These are phyloP conservation scores for Cataglyphis rosenhaueri DNA, from an alignment of 2,888 invertebrate genomes.

Conservation along the genomic window DNA sequence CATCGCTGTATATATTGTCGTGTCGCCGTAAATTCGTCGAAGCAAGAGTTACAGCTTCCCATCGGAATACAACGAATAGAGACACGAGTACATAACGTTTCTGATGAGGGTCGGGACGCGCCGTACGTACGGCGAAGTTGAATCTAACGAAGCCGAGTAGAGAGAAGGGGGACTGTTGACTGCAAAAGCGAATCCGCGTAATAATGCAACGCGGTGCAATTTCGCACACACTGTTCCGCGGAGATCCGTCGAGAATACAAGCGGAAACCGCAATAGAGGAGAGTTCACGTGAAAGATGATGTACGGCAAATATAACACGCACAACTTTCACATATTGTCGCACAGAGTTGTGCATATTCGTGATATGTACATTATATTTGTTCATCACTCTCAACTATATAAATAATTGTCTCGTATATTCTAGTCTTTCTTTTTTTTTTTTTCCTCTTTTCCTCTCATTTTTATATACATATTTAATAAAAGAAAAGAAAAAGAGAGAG, in stretches of 20 bases:
- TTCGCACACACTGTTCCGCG: slow-evolving; percentile 31
- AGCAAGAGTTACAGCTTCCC: slow-evolving; percentile 46
- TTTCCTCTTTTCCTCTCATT: not conserved
- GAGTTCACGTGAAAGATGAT: slow-evolving; percentile 38
- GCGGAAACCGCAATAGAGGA: slow-evolving; percentile 43
- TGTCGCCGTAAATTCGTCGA: slow-evolving; percentile 34
- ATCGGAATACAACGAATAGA: slow-evolving; percentile 42
- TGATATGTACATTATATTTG: not conserved
- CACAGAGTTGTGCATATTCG: not conserved
- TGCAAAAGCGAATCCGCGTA: slow-evolving; percentile 56
- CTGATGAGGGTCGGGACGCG: slow-evolving; percentile 55
- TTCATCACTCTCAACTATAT: not conserved
- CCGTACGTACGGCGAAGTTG: slow-evolving; percentile 27
- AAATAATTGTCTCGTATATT: not conserved
- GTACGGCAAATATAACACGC: slow-evolving; percentile 1
- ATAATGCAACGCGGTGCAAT: slow-evolving; percentile 57
- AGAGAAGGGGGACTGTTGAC: slow-evolving; percentile 36
- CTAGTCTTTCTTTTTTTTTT: not conserved
- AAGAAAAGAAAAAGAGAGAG: not conserved
- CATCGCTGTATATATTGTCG: not conserved
- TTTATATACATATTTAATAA: not conserved
- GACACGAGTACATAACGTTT: slow-evolving; percentile 45
- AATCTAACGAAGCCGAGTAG: slow-evolving; percentile 49
- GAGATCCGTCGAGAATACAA: slow-evolving; percentile 45
- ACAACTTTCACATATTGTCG: not conserved